Percentiles rank a stretch among this genome's conserved stretches.
phyloP scores from a whole-genome alignment of 2,888 invertebrate species.

The Brachyptera putata region DNA sequence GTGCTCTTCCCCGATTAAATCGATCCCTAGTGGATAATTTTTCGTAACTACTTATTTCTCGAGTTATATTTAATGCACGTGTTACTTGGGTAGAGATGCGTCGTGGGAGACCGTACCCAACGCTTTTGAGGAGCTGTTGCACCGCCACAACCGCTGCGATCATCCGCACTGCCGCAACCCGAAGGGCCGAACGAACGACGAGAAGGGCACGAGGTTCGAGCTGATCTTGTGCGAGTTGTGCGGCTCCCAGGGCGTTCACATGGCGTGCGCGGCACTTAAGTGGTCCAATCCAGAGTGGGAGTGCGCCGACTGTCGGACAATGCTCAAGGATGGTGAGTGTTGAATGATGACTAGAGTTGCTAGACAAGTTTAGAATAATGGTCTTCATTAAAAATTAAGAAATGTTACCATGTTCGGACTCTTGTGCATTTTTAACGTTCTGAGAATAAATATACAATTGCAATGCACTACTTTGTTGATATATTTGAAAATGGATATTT shows the following conservation, averaged over 20 bases:
- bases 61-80: not conserved
- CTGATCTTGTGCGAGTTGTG: conserved; percentile 51
- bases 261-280: conserved; percentile 47
- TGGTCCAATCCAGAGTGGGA: conserved; percentile 44
- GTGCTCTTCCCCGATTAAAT: too few relatives aligned
- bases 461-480: too few relatives aligned
- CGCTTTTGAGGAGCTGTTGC: conserved; percentile 54
- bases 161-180: conserved; percentile 57
- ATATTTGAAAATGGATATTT: too few relatives aligned
- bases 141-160: conserved; percentile 58
- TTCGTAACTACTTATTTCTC: too few relatives aligned
- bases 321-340: not conserved
- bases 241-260: conserved; percentile 54
- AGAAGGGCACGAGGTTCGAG: conserved; percentile 49
- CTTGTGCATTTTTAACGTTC: too few relatives aligned
- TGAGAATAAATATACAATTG: too few relatives aligned
- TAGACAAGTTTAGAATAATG: too few relatives aligned
- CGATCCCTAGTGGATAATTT: too few relatives aligned
- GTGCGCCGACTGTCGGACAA: conserved; percentile 40
- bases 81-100: conserved; percentile 60
- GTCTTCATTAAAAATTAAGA: too few relatives aligned
- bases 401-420: too few relatives aligned
- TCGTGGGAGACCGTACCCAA: conserved; percentile 76
- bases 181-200: conserved; percentile 50
- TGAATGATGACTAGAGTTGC: not conserved